Base-by-base conservation (phyloP, 2,888 invertebrate genomes). In the Tanypteryx hageni region DNA sequence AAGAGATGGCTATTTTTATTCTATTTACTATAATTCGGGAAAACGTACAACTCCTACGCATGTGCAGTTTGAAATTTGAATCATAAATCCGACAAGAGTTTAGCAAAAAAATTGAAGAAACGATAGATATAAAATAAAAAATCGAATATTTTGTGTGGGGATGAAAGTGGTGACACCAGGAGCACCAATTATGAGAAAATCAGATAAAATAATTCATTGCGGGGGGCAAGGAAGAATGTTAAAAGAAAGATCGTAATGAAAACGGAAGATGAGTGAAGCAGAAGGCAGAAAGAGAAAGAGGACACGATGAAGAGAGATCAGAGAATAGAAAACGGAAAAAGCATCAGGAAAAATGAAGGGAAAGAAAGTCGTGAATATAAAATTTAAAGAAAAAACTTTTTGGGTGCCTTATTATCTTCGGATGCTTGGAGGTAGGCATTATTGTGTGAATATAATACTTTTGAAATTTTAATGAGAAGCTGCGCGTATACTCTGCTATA, bases 161-260 rank as follows among this genome's bases (percentile, higher is more conserved):
- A 84, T 8, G 56, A 57, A 84, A 44, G 56, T 22, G 85, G 85
- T 27, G 85, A 13, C 27, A 86, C 58, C 59, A 86, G 44, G 83
- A 83, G 59, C 59, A 86, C n/a, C n/a, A 58, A 61, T 18, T 61
- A 16, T 22, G 59, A 83, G 7, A 31, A 57, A 27, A 57, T 59
- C 58, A 13, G 85, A 86, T 13, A 58, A 58, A 13, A n/a, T 64
- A 64, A 89, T 64, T n/a, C 56, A 27, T 18, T 61, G 27, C 0
- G 13, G 9, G 7, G 61, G 27, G 22, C 89, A 18, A 86, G 27
- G 7, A 3, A 89, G 44, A 22, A 27, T 68, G 7, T 22, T 13
- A 44, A 16, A 56, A 31, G 44, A 85, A 13, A 8, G 7, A 59
- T 61, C 14, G 14, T 57, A 82, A 27, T 82, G 82, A 44, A 11